Base-by-base conservation (phyloP, 2,113 vertebrate genomes). In the Solea solea region DNA sequence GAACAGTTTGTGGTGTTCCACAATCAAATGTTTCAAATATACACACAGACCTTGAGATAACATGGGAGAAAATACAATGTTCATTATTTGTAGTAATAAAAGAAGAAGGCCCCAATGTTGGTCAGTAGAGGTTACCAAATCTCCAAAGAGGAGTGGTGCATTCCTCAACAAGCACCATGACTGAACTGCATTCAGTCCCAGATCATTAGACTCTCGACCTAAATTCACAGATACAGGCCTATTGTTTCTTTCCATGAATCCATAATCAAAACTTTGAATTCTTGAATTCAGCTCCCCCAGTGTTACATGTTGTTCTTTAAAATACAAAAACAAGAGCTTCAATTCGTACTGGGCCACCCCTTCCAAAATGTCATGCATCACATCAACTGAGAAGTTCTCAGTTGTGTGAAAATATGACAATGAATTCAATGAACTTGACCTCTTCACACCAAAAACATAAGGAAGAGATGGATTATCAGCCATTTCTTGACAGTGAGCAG, bases 361-460 rank as follows among this genome's bases (percentile, higher is more conserved):
- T 42, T 81, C 69, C 46, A 81, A 71, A 52, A 79, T 83, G 46
- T 76, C 68, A n/a, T 75, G 84, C 79, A 84, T 78, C 8, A 84
- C 71, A 73, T 86, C 68, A 1, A 82, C 81, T 6, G 62, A 76
- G 58, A 78, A 64, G 14, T 78, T 72, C 54, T 48, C 55, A 56
- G 49, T 56, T 5, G 57, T 80, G 49, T 46, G 64, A 7, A 82
- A 78, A 14, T 81, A 80, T 3, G 80, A 58, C 59, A 80, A 3
- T 5, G 66, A 78, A 64, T 76, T 81, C 55, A 85, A 57, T 74
- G 64, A 14, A 12, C 69, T 64, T 49, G 60, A 40, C 4, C 9
- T 15, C 73, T 74, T 78, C 56, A 83, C 74, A 46, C 64, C 76
- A 58, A 74, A 79, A 39, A 71, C 66, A 75, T 61, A 72, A 15